Base-by-base conservation (phyloP, 2,797 vertebrate species). In the Oreortyx pictus region DNA sequence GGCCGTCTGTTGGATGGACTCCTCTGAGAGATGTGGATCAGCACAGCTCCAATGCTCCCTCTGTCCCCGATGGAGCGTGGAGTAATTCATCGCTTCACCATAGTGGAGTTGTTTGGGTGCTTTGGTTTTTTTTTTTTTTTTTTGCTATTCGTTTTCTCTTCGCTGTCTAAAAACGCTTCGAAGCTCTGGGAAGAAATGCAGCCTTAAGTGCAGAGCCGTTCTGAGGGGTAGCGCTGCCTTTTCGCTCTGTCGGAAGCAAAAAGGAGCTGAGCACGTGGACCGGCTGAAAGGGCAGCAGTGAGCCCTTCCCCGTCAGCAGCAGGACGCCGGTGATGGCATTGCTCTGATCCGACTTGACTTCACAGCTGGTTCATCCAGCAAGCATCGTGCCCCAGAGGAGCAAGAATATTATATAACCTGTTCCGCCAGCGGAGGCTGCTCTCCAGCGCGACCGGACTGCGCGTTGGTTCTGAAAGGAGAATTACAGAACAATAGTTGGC, bases 341-440 rank as follows among this genome's bases (percentile, higher is more conserved):
- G 90, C 86, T 89, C 95, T 96, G 92, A 95, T 94, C 83, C 9
- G 88, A 81, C 62, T 71, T 94, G 92, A 92, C 92, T 94, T 88
- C 86, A 15, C 92, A 86, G 94, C 92, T 91, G 92, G 93, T 91
- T 92, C 94, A 83, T 29, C 81, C 82, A 56, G 79, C 72, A 14
- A 86, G 49, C 71, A 1, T 14, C 43, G 56, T 94, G 94, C 92
- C 95, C 87, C 83, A 46, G 71, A 90, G 88, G 83, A 94, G 80
- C 59, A 9, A 47, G 86, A n/a, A 39, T 14, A 70, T 96, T 96
- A 86, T 60, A 73, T 94, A 96, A 95, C 94, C 86, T 91, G 86
- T 61, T 47, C 86, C 67, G 92, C 92, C 92, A 43, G 82, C 85
- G 7, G 60, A 73, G 90, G 11, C 65, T 76, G 27, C 82, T 47